Base-by-base conservation (phyloP, 2,113 vertebrate species). In the Miniopterus natalensis region DNA sequence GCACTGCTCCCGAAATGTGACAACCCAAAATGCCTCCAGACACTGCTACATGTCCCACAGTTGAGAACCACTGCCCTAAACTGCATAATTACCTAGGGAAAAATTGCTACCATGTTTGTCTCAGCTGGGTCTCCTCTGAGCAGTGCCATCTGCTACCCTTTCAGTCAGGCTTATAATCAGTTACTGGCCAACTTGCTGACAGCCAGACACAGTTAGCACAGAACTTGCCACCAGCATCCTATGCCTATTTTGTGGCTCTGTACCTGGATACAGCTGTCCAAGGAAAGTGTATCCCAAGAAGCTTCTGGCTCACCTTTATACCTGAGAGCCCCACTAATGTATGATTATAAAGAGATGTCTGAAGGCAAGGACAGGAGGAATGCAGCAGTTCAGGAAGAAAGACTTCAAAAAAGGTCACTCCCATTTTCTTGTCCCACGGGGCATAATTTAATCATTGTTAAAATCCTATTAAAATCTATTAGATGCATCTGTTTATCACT, bases 381-480 rank as follows among this genome's bases (percentile, higher is more conserved):
- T 36, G 5, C 49, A 91, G 45, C 8, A 70, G n/a, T 71, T 94
- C 70, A 36, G 42, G 78, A 92, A 93, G 40, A 84, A 66, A 92
- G 45, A 87, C 3, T 45, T 94, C 23, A 73, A 88, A 61, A 86
- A 71, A 84, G 17, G 31, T 21, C 74, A 89, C 51, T 88, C 25
- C 47, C 61, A 88, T 75, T 79, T n/a, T 90, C 84, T 88, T 78
- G 47, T 81, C 55, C 21, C n/a, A 59, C 6, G 45, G 55, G 55
- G 45, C 17, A 80, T 29, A 25, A 61, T n/a, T 81, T 51, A 75
- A 84, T 53, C 65, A 68, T 53, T 36, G 12, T 31, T 42, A 74
- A 40, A 70, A 90, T 77, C 36, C 42, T 88, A 84, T 47, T 87
- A 79, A 90, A 91, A 94, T 90, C 74, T 68, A 73, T 84, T 63